A percentile compares a stretch with the other conserved stretches of the same genome.
phyloP scores from a whole-genome alignment of 2,113 vertebrate species.

The Alces alces region DNA sequence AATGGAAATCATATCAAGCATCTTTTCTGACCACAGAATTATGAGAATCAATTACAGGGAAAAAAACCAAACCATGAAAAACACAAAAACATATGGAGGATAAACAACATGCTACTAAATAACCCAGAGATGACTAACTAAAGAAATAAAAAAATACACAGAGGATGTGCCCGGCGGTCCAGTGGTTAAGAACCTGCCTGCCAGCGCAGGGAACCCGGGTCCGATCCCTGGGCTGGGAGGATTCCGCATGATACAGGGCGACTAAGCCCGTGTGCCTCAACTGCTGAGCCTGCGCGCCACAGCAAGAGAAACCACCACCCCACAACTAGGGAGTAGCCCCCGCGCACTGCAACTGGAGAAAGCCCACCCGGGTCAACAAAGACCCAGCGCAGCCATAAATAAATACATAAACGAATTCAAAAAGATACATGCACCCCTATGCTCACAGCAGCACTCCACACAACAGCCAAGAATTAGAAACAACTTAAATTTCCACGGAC shows the following conservation, averaged over 20 bases:
- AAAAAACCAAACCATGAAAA: background rate
- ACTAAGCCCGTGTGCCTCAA: background rate
- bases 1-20: background rate
- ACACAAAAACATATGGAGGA: background rate
- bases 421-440: too few relatives aligned
- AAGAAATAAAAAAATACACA: background rate
- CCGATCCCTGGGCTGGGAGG: background rate
- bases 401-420: too few relatives aligned
- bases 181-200: background rate
- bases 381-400: too few relatives aligned
- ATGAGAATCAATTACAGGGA: background rate
- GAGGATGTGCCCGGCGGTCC: rapidly evolving
- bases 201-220: background rate
- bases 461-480: too few relatives aligned
- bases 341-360: too few relatives aligned
- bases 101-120: background rate
- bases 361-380: too few relatives aligned
- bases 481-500: too few relatives aligned
- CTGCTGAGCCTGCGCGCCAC: background rate
- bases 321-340: too few relatives aligned
- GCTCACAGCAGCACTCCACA: too few relatives aligned
- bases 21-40: background rate
- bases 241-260: background rate
- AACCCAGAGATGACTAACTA: background rate
- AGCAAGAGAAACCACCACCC: background rate